A percentile compares a stretch with the other conserved stretches of the same genome.
Evolutionary conservation across 1,140 invertebrate genomes (phyloP).

Genomic region (Dendrolimus punctatus): DNA sequence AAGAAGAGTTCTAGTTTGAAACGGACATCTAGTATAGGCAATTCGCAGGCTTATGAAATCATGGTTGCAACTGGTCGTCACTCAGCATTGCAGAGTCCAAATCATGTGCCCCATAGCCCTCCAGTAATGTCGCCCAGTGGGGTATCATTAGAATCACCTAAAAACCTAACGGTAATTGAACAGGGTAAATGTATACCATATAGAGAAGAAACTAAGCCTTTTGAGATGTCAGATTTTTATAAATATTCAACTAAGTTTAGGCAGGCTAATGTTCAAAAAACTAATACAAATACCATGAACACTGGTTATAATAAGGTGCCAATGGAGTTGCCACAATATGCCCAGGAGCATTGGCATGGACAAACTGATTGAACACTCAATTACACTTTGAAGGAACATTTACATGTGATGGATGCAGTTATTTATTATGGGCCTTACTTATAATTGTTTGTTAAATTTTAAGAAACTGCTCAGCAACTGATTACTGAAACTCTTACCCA

Average conservation of each 20-base stretch:
- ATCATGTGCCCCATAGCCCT: constrained; percentile 46
- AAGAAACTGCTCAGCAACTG: no score
- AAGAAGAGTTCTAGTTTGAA: constrained; percentile 58
- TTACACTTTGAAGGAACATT: neutral
- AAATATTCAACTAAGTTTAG: constrained; percentile 96
- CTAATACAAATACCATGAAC: constrained; percentile 25
- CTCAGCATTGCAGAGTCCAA: constrained; percentile 57
- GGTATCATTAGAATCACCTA: constrained; percentile 81
- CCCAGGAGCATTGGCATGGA: constrained; percentile 51
- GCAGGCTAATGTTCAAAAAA: constrained; percentile 68
- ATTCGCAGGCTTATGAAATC: constrained; percentile 57
- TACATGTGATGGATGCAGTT: no score
- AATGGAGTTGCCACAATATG: constrained; percentile 48
- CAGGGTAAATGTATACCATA: constrained; percentile 93
- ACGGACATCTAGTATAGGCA: constrained; percentile 58
- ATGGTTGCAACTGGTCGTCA: constrained; percentile 57
- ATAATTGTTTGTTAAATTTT: no score
- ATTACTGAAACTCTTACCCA: no score
- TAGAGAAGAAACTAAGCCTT: constrained; percentile 94
- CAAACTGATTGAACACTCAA: constrained; percentile 26
- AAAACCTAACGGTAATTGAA: constrained; percentile 88
- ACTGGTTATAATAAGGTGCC: constrained; percentile 50
- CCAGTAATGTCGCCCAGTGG: constrained; percentile 59
- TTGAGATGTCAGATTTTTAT: constrained; percentile 97
- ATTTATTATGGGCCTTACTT: no score